Evolutionary conservation across 2,888 invertebrate genomes (phyloP).

Genomic region (Syrphus vitripennis): DNA sequence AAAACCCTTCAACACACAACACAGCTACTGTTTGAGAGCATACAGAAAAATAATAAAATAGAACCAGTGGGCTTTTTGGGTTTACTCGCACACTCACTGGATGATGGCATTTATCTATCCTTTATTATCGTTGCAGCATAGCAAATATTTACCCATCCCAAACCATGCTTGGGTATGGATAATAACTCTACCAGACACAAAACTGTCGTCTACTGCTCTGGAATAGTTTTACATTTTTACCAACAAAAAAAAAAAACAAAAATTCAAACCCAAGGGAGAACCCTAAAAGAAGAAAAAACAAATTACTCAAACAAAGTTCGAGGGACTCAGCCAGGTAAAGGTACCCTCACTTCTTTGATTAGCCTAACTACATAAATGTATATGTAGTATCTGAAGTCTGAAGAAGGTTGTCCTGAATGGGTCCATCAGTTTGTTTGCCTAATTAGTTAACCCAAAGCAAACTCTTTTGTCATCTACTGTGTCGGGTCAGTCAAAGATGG

Average conservation of each 20-base stretch:
- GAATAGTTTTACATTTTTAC: conserved; percentile 33
- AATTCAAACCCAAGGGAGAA: conserved; percentile 4
- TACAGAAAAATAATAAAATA: conserved; percentile 51
- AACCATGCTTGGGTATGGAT: conserved; percentile 37
- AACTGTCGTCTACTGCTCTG: neutral
- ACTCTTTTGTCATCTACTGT: conserved; percentile 67
- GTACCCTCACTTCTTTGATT: conserved; percentile 37
- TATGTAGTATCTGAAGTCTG: neutral
- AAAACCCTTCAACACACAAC: conserved; percentile 1
- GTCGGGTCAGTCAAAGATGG: conserved; percentile 32
- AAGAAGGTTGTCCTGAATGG: conserved; percentile 30
- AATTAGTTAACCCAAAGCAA: conserved; percentile 67
- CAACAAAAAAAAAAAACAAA: conserved; percentile 7
- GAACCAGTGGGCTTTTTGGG: conserved; percentile 23
- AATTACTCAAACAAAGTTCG: conserved; percentile 49
- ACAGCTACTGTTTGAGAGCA: conserved; percentile 59
- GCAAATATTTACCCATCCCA: conserved; percentile 66
- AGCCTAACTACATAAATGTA: conserved; percentile 35
- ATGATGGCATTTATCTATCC: conserved; percentile 60
- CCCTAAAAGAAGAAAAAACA: neutral
- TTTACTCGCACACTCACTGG: conserved; percentile 37
- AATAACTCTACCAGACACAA: conserved; percentile 18
- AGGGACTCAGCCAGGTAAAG: conserved; percentile 27
- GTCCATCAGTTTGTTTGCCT: conserved; percentile 47
- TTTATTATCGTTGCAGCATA: conserved; percentile 67